These are phyloP conservation scores for Sebastes jordani DNA, from an alignment of 2,797 vertebrate genomes.

Conservation along the genomic window DNA sequence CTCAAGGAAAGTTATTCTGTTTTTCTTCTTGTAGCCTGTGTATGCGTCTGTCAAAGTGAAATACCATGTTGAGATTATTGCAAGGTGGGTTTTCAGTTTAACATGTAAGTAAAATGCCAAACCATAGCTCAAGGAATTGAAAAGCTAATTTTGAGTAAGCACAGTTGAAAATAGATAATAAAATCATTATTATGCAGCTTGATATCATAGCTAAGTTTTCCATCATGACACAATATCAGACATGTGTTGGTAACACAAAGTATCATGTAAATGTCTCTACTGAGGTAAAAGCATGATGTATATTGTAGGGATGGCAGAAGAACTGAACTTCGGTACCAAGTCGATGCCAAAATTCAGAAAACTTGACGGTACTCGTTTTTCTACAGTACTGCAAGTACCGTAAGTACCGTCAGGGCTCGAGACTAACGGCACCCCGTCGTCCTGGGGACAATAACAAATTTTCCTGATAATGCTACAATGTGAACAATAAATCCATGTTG, in stretches of 20 bases:
- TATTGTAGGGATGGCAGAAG: too few species aligned
- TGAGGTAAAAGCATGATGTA: neutral
- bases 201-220: neutral
- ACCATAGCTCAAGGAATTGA: neutral
- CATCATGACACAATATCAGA: neutral
- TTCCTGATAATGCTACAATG: too few species aligned
- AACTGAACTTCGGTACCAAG: too few species aligned
- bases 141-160: neutral
- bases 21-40: conserved; percentile 22
- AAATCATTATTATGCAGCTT: neutral
- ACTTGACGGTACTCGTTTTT: too few species aligned
- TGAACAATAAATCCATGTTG: too few species aligned
- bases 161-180: neutral
- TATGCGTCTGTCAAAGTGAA: conserved; percentile 22
- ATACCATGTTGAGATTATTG: neutral
- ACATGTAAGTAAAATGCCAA: neutral
- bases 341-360: too few species aligned
- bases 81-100: neutral
- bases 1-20: conserved; percentile 26
- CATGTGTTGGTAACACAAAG: neutral
- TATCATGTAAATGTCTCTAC: neutral
- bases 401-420: too few species aligned
- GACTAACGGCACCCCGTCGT: accelerated
- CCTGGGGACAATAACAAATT: too few species aligned
- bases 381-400: too few species aligned